A percentile compares a stretch with the other conserved stretches of the same genome.
These are phyloP conservation scores for Zaprionus kolodkinae DNA, from an alignment of 1,140 invertebrate genomes.

Conservation along the genomic window DNA sequence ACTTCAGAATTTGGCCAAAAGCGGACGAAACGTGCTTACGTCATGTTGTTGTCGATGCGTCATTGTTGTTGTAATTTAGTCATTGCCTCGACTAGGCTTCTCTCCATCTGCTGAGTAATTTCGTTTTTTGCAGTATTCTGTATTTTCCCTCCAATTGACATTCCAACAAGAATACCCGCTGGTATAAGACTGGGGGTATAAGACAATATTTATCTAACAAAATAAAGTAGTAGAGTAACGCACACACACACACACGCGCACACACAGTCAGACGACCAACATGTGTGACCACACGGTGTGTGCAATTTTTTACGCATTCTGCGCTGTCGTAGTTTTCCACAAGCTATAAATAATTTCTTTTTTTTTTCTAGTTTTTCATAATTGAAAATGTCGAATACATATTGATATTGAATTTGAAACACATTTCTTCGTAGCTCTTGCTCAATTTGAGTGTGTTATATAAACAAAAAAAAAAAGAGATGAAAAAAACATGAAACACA, in stretches of 20 bases:
- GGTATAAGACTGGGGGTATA: neutral
- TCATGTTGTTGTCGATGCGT: conserved; percentile 8
- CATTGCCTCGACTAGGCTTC: conserved; percentile 1
- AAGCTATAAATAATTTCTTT: conserved; percentile 5
- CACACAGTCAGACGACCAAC: neutral
- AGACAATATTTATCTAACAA: conserved; percentile 1
- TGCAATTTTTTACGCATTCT: neutral
- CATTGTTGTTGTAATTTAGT: conserved; percentile 12
- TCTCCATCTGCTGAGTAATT: conserved; percentile 8
- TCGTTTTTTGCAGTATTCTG: neutral
- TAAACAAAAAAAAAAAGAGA: neutral
- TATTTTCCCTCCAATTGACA: neutral
- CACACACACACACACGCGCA: no score
- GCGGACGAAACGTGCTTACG: neutral
- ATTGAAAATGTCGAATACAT: conserved; percentile 7
- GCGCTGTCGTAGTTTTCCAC: neutral
- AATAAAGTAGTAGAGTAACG: neutral
- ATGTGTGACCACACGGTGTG: neutral
- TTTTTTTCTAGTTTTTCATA: neutral
- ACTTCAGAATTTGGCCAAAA: neutral
- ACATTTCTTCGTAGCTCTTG: neutral
- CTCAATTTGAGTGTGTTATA: conserved; percentile 2
- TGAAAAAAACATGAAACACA: neutral
- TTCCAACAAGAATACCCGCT: neutral
- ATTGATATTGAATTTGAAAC: conserved; percentile 2